Evolutionary conservation across 2,797 vertebrate species (phyloP).

Genomic region (Peromyscus nudipes): DNA sequence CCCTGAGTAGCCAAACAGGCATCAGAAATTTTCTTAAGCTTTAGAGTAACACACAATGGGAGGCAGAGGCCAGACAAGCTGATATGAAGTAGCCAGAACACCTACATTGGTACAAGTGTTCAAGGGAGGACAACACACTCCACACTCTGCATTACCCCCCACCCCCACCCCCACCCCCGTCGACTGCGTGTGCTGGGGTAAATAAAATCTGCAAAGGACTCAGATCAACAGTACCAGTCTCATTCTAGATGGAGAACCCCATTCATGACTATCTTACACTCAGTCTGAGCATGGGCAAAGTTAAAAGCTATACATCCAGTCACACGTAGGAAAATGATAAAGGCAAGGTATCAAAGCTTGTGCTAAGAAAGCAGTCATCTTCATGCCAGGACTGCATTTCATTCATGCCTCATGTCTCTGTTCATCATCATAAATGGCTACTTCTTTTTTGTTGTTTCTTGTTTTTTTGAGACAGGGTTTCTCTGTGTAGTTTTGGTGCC

Average conservation of each 20-base stretch:
- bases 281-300: background rate
- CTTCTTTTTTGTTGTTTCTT: background rate
- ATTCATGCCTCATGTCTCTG: background rate
- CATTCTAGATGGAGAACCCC: background rate
- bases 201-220: background rate
- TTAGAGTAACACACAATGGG: background rate
- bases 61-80: background rate
- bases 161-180: rapidly evolving
- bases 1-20: background rate
- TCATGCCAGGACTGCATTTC: background rate
- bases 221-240: too few species aligned
- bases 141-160: background rate
- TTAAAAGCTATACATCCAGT: background rate
- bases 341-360: background rate
- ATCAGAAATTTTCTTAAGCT: background rate
- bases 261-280: background rate
- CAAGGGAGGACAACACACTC: background rate
- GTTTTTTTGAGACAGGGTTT: too few species aligned
- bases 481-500: too few species aligned
- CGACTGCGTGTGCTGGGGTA: background rate
- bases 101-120: background rate
- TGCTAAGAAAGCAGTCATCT: background rate
- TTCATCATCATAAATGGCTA: background rate
- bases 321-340: background rate
- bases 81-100: background rate